phyloP scores from a whole-genome alignment of 1,140 invertebrate genomes.

The Nasonia giraulti region DNA sequence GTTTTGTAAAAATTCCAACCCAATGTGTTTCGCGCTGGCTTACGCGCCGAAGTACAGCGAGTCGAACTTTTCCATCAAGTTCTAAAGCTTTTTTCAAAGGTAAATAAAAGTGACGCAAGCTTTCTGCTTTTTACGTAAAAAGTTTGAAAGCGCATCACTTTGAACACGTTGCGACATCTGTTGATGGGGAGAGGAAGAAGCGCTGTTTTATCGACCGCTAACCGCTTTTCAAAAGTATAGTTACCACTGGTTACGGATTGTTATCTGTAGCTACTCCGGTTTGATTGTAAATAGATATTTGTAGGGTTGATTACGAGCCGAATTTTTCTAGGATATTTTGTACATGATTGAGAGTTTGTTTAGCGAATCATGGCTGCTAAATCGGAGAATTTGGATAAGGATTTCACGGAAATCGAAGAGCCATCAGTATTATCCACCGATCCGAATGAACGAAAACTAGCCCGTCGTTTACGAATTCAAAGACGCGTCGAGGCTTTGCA shows the following conservation, averaged over 20 bases:
- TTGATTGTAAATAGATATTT: not conserved
- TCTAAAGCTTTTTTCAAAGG: not conserved
- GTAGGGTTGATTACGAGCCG: not conserved
- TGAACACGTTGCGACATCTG: constrained; percentile 23
- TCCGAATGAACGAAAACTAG: constrained; percentile 79
- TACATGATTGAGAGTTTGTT: not conserved
- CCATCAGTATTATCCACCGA: constrained; percentile 75
- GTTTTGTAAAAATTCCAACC: not conserved
- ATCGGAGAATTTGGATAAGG: not conserved
- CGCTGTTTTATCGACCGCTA: constrained; percentile 26
- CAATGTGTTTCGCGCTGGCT: not conserved
- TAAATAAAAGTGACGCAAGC: not conserved
- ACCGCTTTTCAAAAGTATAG: not conserved
- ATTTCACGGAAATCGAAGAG: constrained; percentile 64
- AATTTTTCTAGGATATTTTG: not conserved
- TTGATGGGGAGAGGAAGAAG: not conserved
- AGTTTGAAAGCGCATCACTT: not conserved
- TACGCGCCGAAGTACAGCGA: too few species aligned
- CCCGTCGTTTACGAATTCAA: constrained; percentile 78
- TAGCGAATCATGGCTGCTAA: constrained; percentile 28
- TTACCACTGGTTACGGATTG: constrained; percentile 45
- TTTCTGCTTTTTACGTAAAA: not conserved
- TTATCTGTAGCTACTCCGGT: not conserved
- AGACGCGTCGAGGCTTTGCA: constrained; percentile 75
- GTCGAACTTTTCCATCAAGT: not conserved